Conservation (phyloP, 1,140 invertebrate species). For the Drosophila rhopaloa region DNA sequence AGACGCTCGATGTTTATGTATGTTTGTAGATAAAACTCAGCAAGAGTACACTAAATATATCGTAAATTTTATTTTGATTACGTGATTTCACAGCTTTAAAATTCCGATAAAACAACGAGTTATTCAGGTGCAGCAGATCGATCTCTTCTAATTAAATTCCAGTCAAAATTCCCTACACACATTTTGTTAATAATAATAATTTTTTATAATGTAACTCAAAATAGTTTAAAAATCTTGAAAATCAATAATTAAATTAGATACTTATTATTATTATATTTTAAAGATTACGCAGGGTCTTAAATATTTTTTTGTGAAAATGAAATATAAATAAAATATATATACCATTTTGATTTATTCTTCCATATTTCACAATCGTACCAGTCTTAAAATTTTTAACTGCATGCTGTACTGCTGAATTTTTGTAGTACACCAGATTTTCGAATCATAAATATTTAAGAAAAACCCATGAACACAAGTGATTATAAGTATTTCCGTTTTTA, state of each 20-base stretch:
- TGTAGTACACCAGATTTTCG: background rate
- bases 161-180: no score
- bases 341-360: no score
- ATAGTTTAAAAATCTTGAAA: no score
- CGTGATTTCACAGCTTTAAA: slow-evolving; percentile 27
- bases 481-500: background rate
- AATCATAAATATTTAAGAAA: background rate
- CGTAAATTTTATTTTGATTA: slow-evolving; percentile 43
- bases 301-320: no score
- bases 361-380: no score
- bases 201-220: no score
- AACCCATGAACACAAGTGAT: background rate
- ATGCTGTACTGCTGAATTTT: background rate
- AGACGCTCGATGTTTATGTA: slow-evolving; percentile 41
- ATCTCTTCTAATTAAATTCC: background rate
- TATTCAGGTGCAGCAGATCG: background rate
- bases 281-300: no score
- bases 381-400: no score
- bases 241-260: no score
- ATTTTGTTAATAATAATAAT: no score
- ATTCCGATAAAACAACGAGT: slow-evolving; percentile 1
- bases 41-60: slow-evolving; percentile 30
- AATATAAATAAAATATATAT: no score
- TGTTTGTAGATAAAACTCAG: slow-evolving; percentile 44
- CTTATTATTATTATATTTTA: no score